These are phyloP conservation scores for Drosophila flavopinicola DNA, from an alignment of 2,888 invertebrate genomes.

Conservation along the genomic window DNA sequence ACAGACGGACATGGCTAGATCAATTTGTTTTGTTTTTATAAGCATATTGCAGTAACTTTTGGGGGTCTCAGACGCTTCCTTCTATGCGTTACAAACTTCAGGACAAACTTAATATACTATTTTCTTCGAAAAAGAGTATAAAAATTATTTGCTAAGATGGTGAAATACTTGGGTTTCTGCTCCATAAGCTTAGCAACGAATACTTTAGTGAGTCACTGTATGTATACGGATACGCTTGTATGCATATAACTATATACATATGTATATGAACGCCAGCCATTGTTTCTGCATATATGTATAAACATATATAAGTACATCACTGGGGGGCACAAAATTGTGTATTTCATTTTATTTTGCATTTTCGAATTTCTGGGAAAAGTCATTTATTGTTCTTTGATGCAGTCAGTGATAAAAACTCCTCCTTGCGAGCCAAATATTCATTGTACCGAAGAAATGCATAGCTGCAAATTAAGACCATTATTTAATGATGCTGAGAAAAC, in stretches of 20 bases:
- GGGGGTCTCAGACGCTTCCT: too few relatives aligned
- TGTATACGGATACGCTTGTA: constrained; percentile 33
- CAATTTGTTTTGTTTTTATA: too few relatives aligned
- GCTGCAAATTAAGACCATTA: constrained; percentile 78
- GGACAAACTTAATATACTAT: too few relatives aligned
- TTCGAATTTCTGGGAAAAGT: constrained; percentile 44
- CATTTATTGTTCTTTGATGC: constrained; percentile 68
- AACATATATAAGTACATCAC: constrained; percentile 61
- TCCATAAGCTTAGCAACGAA: too few relatives aligned
- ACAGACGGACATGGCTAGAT: too few relatives aligned
- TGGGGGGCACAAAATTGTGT: constrained; percentile 64
- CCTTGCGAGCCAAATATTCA: constrained; percentile 89
- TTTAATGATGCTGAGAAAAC: too few relatives aligned
- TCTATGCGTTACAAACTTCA: too few relatives aligned
- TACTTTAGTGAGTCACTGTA: too few relatives aligned
- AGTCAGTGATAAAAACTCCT: constrained; percentile 85
- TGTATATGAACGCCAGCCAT: constrained; percentile 57
- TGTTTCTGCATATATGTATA: constrained; percentile 42
- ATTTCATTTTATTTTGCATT: constrained; percentile 23
- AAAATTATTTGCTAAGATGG: too few relatives aligned
- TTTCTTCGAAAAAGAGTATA: too few relatives aligned
- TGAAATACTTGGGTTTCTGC: too few relatives aligned
- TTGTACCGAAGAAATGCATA: constrained; percentile 90
- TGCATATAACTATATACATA: constrained; percentile 29
- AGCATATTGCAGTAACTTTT: too few relatives aligned